Conservation (phyloP, 2,888 invertebrate genomes). For the Cordylochernes scorpioides region DNA sequence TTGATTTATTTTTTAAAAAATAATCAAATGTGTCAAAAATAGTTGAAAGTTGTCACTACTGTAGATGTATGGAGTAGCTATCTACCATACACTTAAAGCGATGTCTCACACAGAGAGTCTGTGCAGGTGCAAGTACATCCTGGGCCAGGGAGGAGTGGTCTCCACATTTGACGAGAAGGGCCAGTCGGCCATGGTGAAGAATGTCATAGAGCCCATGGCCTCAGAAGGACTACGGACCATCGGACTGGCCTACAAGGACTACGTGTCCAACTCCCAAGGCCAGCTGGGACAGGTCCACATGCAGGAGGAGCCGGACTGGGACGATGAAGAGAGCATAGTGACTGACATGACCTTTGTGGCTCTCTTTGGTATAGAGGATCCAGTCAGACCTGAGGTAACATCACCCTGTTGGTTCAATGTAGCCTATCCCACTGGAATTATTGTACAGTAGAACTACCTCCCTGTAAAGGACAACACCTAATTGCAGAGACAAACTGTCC, state of each 20-base stretch:
- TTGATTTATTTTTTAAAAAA: too few species aligned
- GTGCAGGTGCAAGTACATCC: slow-evolving; percentile 75
- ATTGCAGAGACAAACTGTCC: too few species aligned
- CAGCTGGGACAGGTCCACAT: slow-evolving; percentile 24
- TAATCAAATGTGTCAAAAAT: too few species aligned
- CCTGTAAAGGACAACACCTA: too few species aligned
- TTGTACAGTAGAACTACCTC: too few species aligned
- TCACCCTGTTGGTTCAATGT: too few species aligned
- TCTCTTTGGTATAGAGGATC: slow-evolving; percentile 95
- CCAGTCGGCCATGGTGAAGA: slow-evolving; percentile 64
- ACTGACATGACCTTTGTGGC: slow-evolving; percentile 77
- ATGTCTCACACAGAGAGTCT: too few species aligned
- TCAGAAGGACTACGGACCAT: slow-evolving; percentile 85
- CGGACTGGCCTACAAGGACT: slow-evolving; percentile 76
- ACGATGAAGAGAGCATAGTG: slow-evolving; percentile 76
- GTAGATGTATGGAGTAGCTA: too few species aligned
- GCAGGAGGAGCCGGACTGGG: slow-evolving; percentile 80
- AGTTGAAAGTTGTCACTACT: too few species aligned
- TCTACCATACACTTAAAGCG: too few species aligned
- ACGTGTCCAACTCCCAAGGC: slow-evolving; percentile 34
- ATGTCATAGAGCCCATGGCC: slow-evolving; percentile 95
- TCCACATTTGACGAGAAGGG: slow-evolving; percentile 73
- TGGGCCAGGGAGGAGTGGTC: slow-evolving; percentile 67
- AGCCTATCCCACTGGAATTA: too few species aligned
- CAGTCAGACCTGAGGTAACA: slow-evolving; percentile 71